A percentile compares a stretch with the other conserved stretches of the same genome.
Conservation (phyloP, 2,113 vertebrate species). For the Pycnonotus jocosus region DNA sequence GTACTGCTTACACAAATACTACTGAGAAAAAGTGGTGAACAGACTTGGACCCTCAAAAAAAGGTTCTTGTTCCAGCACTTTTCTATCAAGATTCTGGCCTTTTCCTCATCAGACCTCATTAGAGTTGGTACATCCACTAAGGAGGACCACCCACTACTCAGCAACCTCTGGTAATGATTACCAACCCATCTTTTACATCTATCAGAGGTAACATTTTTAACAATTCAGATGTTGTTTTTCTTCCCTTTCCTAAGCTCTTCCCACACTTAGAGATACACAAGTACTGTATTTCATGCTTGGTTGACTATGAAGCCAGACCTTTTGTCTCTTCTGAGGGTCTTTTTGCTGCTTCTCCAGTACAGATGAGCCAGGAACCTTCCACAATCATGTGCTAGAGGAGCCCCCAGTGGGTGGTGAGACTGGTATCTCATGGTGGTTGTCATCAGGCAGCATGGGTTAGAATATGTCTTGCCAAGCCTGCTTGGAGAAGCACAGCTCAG, state of each 20-base stretch:
- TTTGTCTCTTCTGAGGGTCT: background rate
- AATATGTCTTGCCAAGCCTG: background rate
- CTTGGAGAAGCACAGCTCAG: background rate
- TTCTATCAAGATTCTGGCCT: background rate
- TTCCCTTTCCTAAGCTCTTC: background rate
- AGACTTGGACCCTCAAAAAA: background rate
- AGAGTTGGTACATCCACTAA: background rate
- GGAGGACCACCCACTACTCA: background rate
- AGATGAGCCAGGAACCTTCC: background rate
- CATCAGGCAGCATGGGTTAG: background rate
- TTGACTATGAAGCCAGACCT: background rate
- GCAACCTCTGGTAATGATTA: background rate
- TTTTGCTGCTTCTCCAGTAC: background rate
- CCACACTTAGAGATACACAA: background rate
- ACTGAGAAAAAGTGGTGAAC: constrained; percentile 1
- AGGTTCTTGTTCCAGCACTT: background rate
- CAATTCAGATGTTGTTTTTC: background rate
- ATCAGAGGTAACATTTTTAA: background rate
- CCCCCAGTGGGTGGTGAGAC: background rate
- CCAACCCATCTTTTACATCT: background rate
- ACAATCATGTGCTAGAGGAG: background rate
- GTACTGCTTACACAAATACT: constrained; percentile 23
- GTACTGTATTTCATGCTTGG: background rate
- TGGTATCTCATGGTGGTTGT: background rate
- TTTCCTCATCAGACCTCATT: background rate